A percentile compares a stretch with the other conserved stretches of the same genome.
phyloP scores from a whole-genome alignment of 30 jellyfish, hydroid and myxozoan genomes.

The Nemopilema nomurai region DNA sequence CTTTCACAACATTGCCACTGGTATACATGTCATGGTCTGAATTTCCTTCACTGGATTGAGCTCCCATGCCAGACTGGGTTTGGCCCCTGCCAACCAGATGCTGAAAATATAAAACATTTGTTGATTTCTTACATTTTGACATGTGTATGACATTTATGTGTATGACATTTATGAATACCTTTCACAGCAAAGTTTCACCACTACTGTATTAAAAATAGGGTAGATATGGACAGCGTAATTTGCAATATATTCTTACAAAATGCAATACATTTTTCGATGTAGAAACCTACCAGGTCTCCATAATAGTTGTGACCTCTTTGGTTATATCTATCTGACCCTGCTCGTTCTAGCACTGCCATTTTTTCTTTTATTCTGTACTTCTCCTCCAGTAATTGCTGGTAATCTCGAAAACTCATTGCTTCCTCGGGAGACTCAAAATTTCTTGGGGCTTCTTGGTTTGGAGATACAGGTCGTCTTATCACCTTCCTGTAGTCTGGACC shows the following conservation, averaged over 20 bases:
- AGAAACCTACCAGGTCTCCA: slow-evolving; percentile 23
- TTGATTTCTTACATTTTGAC: background rate
- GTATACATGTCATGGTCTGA: slow-evolving; percentile 20
- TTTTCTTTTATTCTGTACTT: slow-evolving; percentile 36
- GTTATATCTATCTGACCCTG: slow-evolving; percentile 44
- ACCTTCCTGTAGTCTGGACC: background rate
- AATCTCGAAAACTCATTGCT: slow-evolving; percentile 45
- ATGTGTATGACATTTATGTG: background rate
- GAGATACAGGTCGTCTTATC: background rate
- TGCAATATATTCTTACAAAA: too few species aligned
- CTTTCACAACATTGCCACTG: slow-evolving; percentile 62
- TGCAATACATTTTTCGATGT: too few species aligned
- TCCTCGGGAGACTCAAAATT: slow-evolving; percentile 11
- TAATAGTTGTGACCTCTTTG: background rate
- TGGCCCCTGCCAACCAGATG: background rate
- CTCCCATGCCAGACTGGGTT: background rate
- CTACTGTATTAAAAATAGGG: too few species aligned
- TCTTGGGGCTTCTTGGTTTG: too few species aligned
- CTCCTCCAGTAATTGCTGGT: slow-evolving; percentile 54
- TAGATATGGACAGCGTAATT: too few species aligned
- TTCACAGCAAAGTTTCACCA: too few species aligned
- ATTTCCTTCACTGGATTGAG: background rate
- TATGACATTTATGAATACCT: too few species aligned
- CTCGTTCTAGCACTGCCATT: slow-evolving; percentile 55
- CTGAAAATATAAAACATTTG: background rate